Evolutionary conservation across 2,113 vertebrate genomes (phyloP), one percentile per base, ranked within the genome.

Genomic region (Burhinus oedicnemus): DNA sequence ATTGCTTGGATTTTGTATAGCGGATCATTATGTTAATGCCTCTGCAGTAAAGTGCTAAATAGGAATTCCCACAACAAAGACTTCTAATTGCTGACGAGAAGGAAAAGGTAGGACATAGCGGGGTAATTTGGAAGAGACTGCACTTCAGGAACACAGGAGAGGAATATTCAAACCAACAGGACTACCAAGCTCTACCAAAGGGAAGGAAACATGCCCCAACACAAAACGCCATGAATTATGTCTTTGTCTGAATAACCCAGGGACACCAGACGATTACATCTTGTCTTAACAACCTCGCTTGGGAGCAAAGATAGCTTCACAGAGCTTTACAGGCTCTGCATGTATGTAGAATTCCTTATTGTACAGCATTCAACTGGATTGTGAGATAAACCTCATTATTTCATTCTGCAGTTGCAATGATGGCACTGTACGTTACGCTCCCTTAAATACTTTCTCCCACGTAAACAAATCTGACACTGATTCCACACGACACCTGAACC

Each of bases 291-390:
- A 40, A 0, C 5, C 32, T 40, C 13, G 49, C 44, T 2, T 11
- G 29, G 57, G 44, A 71, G 60, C 54, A 42, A 74, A 12, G 49
- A 25, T 3, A 55, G n/a, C 55, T 45, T 36, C 65, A 14, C 2
- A 44, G 58, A 68, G 18, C 52, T 57, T 23, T 6, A 8, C 20
- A 68, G 42, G 38, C 32, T 58, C 42, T 12, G 12, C 47, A 20
- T 0, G 2, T 4, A 47, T 2, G 7, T 2, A 18, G 49, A 23
- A 21, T 47, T 72, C 8, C 15, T 19, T 55, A 15, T 0, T 15
- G 23, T 6, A 44, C 57, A 61, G 17, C 21, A 17, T 62, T 36
- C 58, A 87, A 5, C 6, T 22, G 22, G 9, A 51, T 30, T 47
- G 55, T 29, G 26, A 85, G 54, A 38, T 16, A 72, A 84, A 83